Conservation (phyloP, 2,888 invertebrate species). For the Lucinisca nassula region DNA sequence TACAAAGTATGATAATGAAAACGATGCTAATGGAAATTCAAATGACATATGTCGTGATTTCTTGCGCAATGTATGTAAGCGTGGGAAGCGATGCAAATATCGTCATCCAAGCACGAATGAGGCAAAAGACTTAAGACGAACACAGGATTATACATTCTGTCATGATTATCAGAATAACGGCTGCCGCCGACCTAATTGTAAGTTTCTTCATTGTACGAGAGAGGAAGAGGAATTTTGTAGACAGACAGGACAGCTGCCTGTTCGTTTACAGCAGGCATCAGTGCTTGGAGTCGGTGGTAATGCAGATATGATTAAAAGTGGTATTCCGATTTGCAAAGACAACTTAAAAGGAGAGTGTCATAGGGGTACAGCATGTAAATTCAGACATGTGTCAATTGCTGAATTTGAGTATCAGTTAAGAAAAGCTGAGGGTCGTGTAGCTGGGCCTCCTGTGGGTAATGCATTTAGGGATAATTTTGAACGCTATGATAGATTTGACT, state of each 20-base stretch:
- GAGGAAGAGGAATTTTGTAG: conserved; percentile 93
- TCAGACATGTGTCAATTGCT: conserved; percentile 87
- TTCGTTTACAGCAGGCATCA: conserved; percentile 86
- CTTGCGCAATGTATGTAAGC: conserved; percentile 90
- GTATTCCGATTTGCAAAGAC: conserved; percentile 90
- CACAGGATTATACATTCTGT: conserved; percentile 89
- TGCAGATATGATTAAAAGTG: conserved; percentile 81
- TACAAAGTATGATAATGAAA: conserved; percentile 37
- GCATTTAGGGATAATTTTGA: conserved; percentile 72
- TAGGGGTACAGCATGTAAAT: conserved; percentile 89
- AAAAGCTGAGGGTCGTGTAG: conserved; percentile 71
- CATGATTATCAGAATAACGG: conserved; percentile 92
- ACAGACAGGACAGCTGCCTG: conserved; percentile 92
- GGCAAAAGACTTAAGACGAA: conserved; percentile 85
- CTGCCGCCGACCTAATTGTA: conserved; percentile 92
- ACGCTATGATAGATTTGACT: conserved; percentile 77
- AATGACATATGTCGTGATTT: conserved; percentile 90
- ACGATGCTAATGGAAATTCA: conserved; percentile 69
- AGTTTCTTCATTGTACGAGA: conserved; percentile 93
- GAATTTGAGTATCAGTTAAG: conserved; percentile 76
- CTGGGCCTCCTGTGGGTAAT: conserved; percentile 50
- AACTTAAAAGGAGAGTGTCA: conserved; percentile 90
- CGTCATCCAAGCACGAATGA: conserved; percentile 88
- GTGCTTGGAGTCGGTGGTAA: conserved; percentile 83
- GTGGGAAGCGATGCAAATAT: conserved; percentile 90